Conservation (phyloP, 2,888 invertebrate species). For the Perizoma flavofasciatum region DNA sequence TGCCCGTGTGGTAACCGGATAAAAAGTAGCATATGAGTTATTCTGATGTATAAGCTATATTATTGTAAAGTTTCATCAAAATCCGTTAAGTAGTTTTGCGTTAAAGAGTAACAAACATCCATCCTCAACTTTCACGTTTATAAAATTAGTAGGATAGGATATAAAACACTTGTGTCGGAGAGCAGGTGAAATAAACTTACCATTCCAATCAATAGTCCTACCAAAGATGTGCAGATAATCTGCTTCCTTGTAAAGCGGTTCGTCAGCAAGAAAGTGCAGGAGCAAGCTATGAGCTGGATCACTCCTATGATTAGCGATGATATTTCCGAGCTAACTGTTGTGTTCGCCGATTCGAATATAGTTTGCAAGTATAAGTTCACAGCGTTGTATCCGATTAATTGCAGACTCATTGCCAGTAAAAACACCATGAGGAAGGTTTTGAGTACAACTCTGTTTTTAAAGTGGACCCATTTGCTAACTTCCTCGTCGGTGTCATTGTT, state of each 20-base stretch:
- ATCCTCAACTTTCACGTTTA: too few species aligned
- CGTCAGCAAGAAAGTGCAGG: conserved; percentile 42
- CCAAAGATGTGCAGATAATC: conserved; percentile 42
- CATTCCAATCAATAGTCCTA: conserved; percentile 52
- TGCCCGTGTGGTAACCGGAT: too few species aligned
- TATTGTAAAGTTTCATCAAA: too few species aligned
- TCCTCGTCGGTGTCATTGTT: background rate
- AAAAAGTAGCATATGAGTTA: too few species aligned
- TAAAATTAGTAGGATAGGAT: too few species aligned
- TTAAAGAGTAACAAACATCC: too few species aligned
- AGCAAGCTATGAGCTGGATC: conserved; percentile 48
- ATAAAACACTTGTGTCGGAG: too few species aligned
- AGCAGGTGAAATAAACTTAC: conserved; percentile 35
- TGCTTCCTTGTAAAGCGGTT: conserved; percentile 50
- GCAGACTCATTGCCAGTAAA: conserved; percentile 39
- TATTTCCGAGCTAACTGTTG: conserved; percentile 48
- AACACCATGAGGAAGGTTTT: conserved; percentile 44
- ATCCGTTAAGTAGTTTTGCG: too few species aligned
- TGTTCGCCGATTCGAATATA: conserved; percentile 51
- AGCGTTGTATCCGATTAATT: conserved; percentile 48
- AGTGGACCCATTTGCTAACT: conserved; percentile 21
- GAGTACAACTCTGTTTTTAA: conserved; percentile 43
- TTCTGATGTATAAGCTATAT: too few species aligned
- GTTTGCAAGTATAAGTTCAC: conserved; percentile 53
- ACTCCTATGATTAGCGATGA: conserved; percentile 53